Evolutionary conservation across 2,113 vertebrate genomes (phyloP).

Genomic region (Chamaea fasciata): DNA sequence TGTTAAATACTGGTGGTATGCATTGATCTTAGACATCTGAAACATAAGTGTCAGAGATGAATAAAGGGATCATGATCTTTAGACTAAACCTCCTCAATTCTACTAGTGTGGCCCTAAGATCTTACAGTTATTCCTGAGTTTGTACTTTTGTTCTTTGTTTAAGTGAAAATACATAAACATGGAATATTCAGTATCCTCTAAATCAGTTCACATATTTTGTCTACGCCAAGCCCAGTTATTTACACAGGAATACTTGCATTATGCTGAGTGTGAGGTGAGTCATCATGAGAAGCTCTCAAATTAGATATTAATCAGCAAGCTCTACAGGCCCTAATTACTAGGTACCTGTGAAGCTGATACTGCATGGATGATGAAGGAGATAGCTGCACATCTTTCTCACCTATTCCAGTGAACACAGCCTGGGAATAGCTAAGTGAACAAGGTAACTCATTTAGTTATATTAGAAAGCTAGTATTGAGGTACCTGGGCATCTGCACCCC

Average conservation of each 20-base stretch:
- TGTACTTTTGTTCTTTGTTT: background rate
- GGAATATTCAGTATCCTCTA: background rate
- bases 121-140: background rate
- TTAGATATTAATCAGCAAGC: conserved; percentile 7
- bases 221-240: background rate
- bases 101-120: background rate
- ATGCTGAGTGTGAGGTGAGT: background rate
- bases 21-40: background rate
- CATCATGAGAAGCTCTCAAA: background rate
- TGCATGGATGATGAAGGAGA: background rate
- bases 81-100: background rate
- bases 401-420: background rate
- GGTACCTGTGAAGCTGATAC: background rate
- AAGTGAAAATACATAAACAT: background rate
- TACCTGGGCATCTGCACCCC: background rate
- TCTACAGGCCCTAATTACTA: background rate
- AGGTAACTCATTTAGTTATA: background rate
- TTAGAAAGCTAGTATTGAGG: background rate
- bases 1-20: background rate
- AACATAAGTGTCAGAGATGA: background rate
- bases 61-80: background rate
- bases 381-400: background rate
- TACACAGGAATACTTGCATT: background rate
- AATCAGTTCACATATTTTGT: background rate
- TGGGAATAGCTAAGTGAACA: background rate